Conservation (phyloP, 2,888 invertebrate genomes). For the Lobophora halterata region DNA sequence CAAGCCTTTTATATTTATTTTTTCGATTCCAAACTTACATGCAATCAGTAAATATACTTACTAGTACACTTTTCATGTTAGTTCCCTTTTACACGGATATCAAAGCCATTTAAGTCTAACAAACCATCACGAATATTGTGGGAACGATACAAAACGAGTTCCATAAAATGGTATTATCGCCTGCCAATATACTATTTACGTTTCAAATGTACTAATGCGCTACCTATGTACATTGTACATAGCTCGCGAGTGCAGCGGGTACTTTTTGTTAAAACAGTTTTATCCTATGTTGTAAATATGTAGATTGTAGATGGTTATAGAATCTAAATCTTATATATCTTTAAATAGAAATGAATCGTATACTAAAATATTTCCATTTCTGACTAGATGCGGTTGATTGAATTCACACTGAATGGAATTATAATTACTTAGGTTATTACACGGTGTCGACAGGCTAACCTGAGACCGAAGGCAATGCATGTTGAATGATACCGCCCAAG, state of each 20-base stretch:
- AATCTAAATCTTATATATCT: no score
- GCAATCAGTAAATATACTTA: no score
- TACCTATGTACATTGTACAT: constrained; percentile 6
- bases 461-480: constrained; percentile 38
- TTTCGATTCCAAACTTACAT: no score
- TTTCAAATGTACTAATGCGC: constrained; percentile 25
- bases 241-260: constrained; percentile 10
- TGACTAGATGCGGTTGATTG: constrained; percentile 32
- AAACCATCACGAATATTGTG: constrained; percentile 42
- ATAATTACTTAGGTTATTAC: constrained; percentile 47
- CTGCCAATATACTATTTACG: constrained; percentile 36
- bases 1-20: no score
- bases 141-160: constrained; percentile 39
- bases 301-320: no score
- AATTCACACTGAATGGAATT: constrained; percentile 36
- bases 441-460: constrained; percentile 32
- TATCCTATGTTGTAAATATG: neutral
- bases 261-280: constrained; percentile 3
- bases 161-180: constrained; percentile 33
- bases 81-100: constrained; percentile 39
- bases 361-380: constrained; percentile 5
- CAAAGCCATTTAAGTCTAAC: constrained; percentile 41
- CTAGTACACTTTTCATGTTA: constrained; percentile 25
- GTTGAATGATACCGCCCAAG: constrained; percentile 48
- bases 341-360: no score